Conservation (phyloP, 2,113 vertebrate genomes). For the Puffinus mauretanicus region DNA sequence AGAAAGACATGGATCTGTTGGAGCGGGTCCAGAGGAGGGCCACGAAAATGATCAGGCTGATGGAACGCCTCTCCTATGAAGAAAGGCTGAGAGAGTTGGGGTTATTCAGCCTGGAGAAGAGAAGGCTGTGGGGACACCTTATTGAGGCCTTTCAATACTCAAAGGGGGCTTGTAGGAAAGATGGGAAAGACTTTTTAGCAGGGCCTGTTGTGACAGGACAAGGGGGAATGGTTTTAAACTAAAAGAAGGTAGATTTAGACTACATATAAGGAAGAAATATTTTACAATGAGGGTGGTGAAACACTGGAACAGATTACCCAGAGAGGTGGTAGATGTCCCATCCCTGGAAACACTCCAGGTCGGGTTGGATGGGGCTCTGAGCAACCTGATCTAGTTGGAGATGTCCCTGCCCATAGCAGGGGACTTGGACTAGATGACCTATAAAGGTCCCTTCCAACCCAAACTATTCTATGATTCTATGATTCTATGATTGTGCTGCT, state of each 20-base stretch:
- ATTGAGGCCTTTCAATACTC: not conserved
- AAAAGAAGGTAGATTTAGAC: not conserved
- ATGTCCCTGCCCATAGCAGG: not conserved
- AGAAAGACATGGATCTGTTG: accelerated
- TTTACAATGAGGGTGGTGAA: not conserved
- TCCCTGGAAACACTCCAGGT: not conserved
- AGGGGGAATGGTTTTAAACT: not conserved
- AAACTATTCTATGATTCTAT: not conserved
- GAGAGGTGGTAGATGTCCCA: not conserved
- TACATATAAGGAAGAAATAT: not conserved
- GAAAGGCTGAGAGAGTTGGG: not conserved
- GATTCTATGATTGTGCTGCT: not conserved
- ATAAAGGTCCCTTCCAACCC: not conserved
- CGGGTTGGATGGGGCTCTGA: not conserved
- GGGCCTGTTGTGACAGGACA: not conserved
- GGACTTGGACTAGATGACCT: not conserved
- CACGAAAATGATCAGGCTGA: accelerated
- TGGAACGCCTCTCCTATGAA: accelerated
- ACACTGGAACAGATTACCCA: not conserved
- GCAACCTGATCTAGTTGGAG: not conserved
- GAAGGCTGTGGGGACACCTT: not conserved
- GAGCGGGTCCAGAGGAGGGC: accelerated
- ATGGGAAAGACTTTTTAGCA: not conserved
- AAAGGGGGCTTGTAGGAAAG: not conserved
- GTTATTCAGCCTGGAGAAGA: not conserved